phyloP scores from a whole-genome alignment of 1,140 invertebrate species.

The Mycetomoellerius zeteki region DNA sequence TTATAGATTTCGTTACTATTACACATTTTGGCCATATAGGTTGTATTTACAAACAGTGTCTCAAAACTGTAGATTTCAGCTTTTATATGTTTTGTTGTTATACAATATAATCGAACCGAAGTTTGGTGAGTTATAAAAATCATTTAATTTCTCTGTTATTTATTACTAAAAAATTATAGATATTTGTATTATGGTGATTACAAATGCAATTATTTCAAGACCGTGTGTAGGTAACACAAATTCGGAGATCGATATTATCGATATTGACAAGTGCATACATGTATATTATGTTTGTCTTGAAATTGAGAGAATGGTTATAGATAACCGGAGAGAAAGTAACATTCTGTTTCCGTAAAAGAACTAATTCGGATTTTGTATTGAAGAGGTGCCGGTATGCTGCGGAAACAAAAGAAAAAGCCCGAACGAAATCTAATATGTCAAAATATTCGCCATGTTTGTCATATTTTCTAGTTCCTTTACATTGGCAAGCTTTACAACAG shows the following conservation, averaged over 20 bases:
- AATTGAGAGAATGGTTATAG: constrained; percentile 48
- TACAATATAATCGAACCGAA: neutral
- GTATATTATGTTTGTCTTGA: neutral
- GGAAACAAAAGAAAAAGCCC: constrained; percentile 34
- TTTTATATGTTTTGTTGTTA: neutral
- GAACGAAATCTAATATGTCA: constrained; percentile 64
- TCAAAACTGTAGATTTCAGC: neutral
- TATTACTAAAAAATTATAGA: neutral
- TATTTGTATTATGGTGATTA: neutral
- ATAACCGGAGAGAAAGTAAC: constrained; percentile 43
- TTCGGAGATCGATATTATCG: neutral
- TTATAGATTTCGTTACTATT: constrained; percentile 24
- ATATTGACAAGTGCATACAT: neutral
- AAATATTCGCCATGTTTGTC: constrained; percentile 51
- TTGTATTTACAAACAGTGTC: neutral
- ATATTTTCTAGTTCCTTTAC: constrained; percentile 30
- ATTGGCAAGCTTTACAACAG: constrained; percentile 31
- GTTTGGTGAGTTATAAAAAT: neutral
- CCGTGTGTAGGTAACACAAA: neutral
- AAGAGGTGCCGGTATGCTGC: constrained; percentile 24
- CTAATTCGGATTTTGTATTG: constrained; percentile 69
- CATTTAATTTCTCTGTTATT: neutral
- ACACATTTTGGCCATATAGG: neutral
- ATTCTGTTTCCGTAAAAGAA: constrained; percentile 64
- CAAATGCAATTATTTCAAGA: neutral